Evolutionary conservation across 2,113 vertebrate species (phyloP), one percentile per base, ranked within the genome.

Genomic region (Ciconia maguari): DNA sequence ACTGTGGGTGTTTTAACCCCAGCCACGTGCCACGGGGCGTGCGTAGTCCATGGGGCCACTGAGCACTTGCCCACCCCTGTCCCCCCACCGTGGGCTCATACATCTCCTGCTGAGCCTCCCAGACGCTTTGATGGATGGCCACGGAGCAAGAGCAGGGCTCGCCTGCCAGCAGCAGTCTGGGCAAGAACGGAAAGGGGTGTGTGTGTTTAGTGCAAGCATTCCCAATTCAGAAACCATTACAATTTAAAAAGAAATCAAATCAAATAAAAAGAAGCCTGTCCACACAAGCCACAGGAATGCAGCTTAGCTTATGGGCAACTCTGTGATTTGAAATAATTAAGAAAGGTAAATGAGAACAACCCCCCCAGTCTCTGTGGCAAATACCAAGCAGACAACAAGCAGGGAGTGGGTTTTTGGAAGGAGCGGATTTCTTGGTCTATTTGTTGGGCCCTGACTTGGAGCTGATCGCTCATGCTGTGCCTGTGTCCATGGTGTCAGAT

Each of bases 241-340:
- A 72, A 72, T 70, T 92, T 75, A 55, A 79, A 79, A 90, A 92
- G 54, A 85, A 71, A 95, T 83, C 49, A 60, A 88, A 83, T 57
- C 26, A 64, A 94, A 94, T 66, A 36, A 83, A 94, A 93, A 80
- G 64, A 88, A 93, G 60, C 46, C n/a, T 2, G 2, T 91, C 25
- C 57, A 78, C 87, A 86, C 51, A 83, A 95, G 70, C 93, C 93
- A 85, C 93, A 90, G 92, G 80, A 97, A 96, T 87, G 82, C 55
- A 89, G 81, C 81, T 76, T 34, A 85, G 62, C 41, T 87, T 78
- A 89, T 22, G 83, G 83, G 74, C 3, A 1, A 93, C 72, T 85
- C 60, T 51, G 75, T 38, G 41, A 91, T 94, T 87, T 22, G 44
- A 6, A 17, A 75, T 87, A 92, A 97, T 82, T 93, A 83, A 69